Conservation (phyloP, 2,888 invertebrate genomes). For the Platypus cylindrus region DNA sequence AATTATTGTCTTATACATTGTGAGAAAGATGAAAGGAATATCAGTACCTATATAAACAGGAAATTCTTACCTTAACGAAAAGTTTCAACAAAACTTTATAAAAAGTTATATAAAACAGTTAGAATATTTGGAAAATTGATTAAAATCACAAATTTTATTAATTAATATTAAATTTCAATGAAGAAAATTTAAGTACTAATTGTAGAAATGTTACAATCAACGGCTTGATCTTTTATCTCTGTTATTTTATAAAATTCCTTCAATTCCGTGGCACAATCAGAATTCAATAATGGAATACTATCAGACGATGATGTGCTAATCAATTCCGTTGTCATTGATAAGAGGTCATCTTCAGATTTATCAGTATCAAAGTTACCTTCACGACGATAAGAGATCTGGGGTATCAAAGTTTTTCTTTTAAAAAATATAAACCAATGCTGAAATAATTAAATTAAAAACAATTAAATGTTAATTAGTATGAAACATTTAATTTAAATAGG, state of each 20-base stretch:
- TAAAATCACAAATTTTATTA: too few species aligned
- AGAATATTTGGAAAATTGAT: too few species aligned
- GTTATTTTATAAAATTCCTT: conserved; percentile 32
- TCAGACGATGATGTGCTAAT: conserved; percentile 29
- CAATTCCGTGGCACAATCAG: conserved; percentile 33
- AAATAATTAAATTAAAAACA: conserved; percentile 18
- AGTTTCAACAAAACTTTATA: too few species aligned
- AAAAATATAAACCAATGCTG: conserved; percentile 36
- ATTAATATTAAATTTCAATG: too few species aligned
- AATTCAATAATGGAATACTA: conserved; percentile 31
- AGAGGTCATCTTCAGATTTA: conserved; percentile 19
- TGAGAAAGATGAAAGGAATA: too few species aligned
- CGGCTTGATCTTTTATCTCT: conserved; percentile 9
- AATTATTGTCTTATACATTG: too few species aligned
- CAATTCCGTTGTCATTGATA: conserved; percentile 17
- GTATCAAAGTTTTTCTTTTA: conserved; percentile 30
- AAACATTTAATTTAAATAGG: too few species aligned
- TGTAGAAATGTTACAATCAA: conserved; percentile 33
- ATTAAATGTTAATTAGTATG: too few species aligned
- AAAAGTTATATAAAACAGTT: too few species aligned
- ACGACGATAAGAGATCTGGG: conserved; percentile 20
- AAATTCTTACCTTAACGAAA: too few species aligned
- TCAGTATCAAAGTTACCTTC: conserved; percentile 18
- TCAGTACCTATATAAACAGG: too few species aligned
- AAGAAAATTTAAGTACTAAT: conserved; percentile 34